Base-by-base conservation (phyloP, 2,888 invertebrate genomes). In the Hydraecia micacea region DNA sequence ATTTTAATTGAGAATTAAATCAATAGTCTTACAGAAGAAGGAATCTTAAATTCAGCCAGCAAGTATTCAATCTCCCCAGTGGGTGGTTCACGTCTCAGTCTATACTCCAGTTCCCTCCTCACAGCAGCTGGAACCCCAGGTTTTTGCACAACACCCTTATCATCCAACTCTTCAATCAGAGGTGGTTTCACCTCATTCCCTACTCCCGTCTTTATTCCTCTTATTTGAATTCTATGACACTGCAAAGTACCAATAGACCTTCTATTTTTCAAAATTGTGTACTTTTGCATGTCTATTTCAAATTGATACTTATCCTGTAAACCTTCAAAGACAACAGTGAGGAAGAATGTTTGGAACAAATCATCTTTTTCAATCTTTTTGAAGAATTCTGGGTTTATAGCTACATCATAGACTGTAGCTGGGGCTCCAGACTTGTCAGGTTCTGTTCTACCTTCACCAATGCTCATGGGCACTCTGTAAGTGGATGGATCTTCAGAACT, bases 391-490 rank as follows among this genome's bases (percentile, higher is more conserved):
- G 98, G 97, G 94, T 98, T 98, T 55, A 99, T 97, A 5, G 98
- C 98, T 49, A 99, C 97, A 94, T 99, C 99, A 92, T 98, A 98
- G 0, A 98, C 98, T 79, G 97, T 97, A 60, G 98, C 98, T 0
- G 97, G 97, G 39, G 97, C 96, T 52, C 98, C 98, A 73, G 97
- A 97, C 93, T 98, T 99, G 92, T 99, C 99, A 39, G 96, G 94
- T 91, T 98, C 99, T 11, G 97, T 97, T 87, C 98, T 98, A 8
- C 98, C 97, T 91, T 98, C 98, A 0, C 99, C 99, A 85, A 99
- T 98, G 93, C 99, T 99, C 98, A 99, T 98, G 0, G 99, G 99
- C 67, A 99, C 98, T 83, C 98, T 97, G 93, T 98, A 99, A 69
- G 97, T 97, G 7, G 98, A 97, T 0, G 98, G 97, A 72, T 98